A percentile compares a stretch with the other conserved stretches of the same genome.
These are phyloP conservation scores for Caenorhabditis imperialis DNA, from an alignment of 2,888 invertebrate species.

Conservation along the genomic window DNA sequence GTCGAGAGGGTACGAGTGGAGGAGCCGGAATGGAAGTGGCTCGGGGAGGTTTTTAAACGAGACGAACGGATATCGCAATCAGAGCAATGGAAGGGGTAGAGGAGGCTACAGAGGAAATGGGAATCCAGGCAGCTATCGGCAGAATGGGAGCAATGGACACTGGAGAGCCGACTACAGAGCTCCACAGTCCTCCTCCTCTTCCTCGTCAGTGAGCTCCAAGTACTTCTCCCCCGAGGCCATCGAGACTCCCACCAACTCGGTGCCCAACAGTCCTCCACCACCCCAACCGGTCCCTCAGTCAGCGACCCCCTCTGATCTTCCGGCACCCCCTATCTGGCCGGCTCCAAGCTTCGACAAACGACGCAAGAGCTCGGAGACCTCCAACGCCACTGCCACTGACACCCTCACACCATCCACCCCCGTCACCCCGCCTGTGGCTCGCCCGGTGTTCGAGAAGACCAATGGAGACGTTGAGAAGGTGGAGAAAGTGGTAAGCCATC, in stretches of 20 bases:
- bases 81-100: background rate
- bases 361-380: conserved; percentile 37
- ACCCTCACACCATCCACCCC: conserved; percentile 36
- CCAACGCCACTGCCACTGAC: conserved; percentile 15
- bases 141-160: background rate
- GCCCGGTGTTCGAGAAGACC: conserved; percentile 6
- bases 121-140: too few species aligned
- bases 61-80: background rate
- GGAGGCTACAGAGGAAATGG: conserved; percentile 13
- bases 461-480: background rate
- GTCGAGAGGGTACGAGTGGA: conserved; percentile 22
- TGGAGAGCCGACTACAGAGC: background rate
- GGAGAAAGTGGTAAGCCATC: background rate
- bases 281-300: background rate
- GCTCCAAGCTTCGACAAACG: conserved; percentile 36
- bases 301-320: conserved; percentile 32
- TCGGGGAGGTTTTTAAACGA: conserved; percentile 9
- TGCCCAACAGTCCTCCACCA: conserved; percentile 16
- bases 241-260: conserved; percentile 11
- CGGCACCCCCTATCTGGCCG: conserved; percentile 51
- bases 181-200: conserved; percentile 17
- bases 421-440: conserved; percentile 11
- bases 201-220: conserved; percentile 19
- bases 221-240: conserved; percentile 10
- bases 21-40: conserved; percentile 22